Base-by-base conservation (phyloP, 2,888 invertebrate genomes). In the Cephus nigrinus region DNA sequence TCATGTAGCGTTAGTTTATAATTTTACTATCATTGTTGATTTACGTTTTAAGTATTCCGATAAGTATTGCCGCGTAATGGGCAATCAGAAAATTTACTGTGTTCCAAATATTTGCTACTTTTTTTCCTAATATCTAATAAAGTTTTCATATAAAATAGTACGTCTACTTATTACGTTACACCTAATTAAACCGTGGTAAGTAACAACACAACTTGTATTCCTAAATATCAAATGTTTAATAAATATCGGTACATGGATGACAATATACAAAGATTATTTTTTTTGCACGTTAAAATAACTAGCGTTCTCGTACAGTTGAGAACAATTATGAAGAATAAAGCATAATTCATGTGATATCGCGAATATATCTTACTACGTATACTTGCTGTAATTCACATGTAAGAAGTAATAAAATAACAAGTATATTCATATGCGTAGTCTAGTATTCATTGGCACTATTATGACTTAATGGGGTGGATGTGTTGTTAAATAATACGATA, bases 391-490 rank as follows among this genome's bases (percentile, higher is more conserved):
- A 15, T 55, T 55, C 55, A 23, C 55, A 55, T 55, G 23, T 55
- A 55, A 40, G 55, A 71, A 31, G 12, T 71, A 71, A 11, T 32
- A 31, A 32, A 30, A 71, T 71, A 71, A 69, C 4, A 69, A 33
- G 69, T 69, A 15, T 11, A 71, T 15, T n/a, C 32, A 33, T 31
- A 55, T 55, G 55, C 55, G 9, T 23, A 55, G 12, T 74, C 74
- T 34, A 34, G n/a, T 4, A n/a, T 74, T 74, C 34, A 74, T 74
- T 74, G 74, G 74, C 74, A 74, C 74, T 74, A 33, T 34, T 35
- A 34, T 74, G 74, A 74, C 36, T 71, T 71, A 40, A 34, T 74
- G 11, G 23, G 55, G 55, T 55, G 2, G 55, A 23, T 55, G 9
- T 55, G 55, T 23, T 5, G 23, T 55, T 55, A 55, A 55, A 23